These are phyloP conservation scores for Nycticryphes semicollaris DNA, from an alignment of 2,113 vertebrate genomes.

Conservation along the genomic window DNA sequence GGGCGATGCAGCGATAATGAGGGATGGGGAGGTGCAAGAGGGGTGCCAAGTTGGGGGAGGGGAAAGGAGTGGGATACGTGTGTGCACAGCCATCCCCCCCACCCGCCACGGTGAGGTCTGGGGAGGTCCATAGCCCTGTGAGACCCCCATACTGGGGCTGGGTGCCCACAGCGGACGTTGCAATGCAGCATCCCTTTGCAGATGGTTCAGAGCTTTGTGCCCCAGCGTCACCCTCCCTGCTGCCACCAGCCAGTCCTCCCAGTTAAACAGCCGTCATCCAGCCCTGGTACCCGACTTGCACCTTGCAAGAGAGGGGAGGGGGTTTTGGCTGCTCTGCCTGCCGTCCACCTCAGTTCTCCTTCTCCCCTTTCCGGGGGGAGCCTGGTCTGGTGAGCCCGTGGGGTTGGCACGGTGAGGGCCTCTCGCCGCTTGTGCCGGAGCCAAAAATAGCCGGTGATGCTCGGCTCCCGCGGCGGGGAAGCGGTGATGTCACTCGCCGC, in stretches of 20 bases:
- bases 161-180: neutral
- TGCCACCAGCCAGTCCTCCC: neutral
- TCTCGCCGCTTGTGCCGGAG: constrained; percentile 67
- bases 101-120: rapidly evolving
- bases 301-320: neutral
- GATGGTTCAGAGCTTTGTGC: neutral
- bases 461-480: constrained; percentile 77
- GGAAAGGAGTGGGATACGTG: neutral
- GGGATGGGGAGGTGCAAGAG: constrained; percentile 37
- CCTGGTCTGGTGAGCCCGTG: neutral
- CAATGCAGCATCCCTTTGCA: neutral
- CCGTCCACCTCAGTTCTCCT: neutral
- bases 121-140: rapidly evolving
- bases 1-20: constrained; percentile 32
- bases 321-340: neutral
- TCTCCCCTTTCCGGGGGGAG: neutral
- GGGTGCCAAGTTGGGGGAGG: neutral
- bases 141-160: neutral
- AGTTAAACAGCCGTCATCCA: neutral
- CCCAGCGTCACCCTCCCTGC: neutral
- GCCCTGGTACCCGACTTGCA: neutral
- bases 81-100: rapidly evolving
- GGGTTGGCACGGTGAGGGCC: constrained; percentile 48
- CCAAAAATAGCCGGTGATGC: constrained; percentile 83
- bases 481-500: constrained; percentile 82